Evolutionary conservation across 2,888 invertebrate species (phyloP).

Genomic region (Brachyopa scutellaris): DNA sequence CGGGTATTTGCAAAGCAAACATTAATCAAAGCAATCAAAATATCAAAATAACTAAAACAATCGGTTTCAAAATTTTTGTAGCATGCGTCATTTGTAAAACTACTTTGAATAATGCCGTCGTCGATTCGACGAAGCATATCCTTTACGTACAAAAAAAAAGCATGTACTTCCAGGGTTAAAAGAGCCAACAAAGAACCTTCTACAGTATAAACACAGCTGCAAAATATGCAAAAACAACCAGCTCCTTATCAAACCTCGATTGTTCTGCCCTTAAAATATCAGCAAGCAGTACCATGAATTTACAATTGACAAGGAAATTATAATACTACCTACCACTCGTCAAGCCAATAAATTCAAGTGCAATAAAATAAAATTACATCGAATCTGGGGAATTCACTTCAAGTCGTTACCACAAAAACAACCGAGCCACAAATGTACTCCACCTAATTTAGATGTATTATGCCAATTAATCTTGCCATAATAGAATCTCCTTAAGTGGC

Average conservation of each 20-base stretch:
- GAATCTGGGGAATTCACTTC: slow-evolving; percentile 6
- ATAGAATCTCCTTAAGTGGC: slow-evolving; percentile 17
- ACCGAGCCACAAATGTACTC: slow-evolving; percentile 2
- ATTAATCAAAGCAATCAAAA: too few species aligned
- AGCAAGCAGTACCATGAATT: background rate
- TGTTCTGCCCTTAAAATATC: background rate
- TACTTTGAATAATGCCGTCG: too few species aligned
- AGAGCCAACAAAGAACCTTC: too few species aligned
- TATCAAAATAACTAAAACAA: too few species aligned
- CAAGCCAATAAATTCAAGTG: background rate
- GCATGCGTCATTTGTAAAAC: too few species aligned
- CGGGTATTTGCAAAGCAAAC: too few species aligned
- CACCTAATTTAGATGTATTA: slow-evolving; percentile 27
- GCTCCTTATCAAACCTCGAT: background rate
- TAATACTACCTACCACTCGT: background rate
- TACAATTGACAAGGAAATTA: background rate
- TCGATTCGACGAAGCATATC: too few species aligned
- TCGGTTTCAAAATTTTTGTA: too few species aligned
- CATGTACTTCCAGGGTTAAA: too few species aligned
- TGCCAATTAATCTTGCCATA: slow-evolving; percentile 14
- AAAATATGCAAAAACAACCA: too few species aligned
- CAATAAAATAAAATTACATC: slow-evolving; percentile 12
- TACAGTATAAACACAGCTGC: too few species aligned
- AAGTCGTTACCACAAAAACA: background rate
- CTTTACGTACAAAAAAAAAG: too few species aligned